Conservation (phyloP, 2,113 vertebrate species). For the Odocoileus hemionus region DNA sequence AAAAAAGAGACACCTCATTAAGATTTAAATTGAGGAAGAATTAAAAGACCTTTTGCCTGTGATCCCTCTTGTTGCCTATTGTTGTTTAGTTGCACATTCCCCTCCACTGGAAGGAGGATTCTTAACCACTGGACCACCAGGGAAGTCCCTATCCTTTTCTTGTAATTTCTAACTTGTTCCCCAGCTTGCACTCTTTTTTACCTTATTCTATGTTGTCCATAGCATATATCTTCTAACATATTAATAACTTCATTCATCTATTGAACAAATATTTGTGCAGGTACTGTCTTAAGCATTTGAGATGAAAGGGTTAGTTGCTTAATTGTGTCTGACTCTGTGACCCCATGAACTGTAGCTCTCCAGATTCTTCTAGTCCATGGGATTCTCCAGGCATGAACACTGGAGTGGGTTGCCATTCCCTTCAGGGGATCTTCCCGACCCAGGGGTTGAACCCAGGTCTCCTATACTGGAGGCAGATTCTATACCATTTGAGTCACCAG, state of each 20-base stretch:
- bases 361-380: not conserved
- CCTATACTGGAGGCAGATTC: too few species aligned
- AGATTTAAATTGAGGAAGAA: not conserved
- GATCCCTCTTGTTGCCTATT: not conserved
- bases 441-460: too few species aligned
- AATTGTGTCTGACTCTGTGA: not conserved
- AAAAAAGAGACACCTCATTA: not conserved
- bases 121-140: not conserved
- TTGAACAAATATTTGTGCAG: not conserved
- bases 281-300: not conserved
- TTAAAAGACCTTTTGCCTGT: not conserved
- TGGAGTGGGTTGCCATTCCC: too few species aligned
- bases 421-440: too few species aligned
- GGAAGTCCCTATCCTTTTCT: not conserved
- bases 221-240: not conserved
- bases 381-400: too few species aligned
- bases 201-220: not conserved
- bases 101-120: not conserved
- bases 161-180: not conserved
- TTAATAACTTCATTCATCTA: not conserved
- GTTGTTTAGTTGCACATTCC: not conserved
- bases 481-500: too few species aligned
- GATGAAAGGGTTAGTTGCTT: not conserved
- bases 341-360: not conserved
- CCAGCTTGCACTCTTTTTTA: not conserved